Evolutionary conservation across 2,797 vertebrate species (phyloP).

Genomic region (Myotis vivesi): DNA sequence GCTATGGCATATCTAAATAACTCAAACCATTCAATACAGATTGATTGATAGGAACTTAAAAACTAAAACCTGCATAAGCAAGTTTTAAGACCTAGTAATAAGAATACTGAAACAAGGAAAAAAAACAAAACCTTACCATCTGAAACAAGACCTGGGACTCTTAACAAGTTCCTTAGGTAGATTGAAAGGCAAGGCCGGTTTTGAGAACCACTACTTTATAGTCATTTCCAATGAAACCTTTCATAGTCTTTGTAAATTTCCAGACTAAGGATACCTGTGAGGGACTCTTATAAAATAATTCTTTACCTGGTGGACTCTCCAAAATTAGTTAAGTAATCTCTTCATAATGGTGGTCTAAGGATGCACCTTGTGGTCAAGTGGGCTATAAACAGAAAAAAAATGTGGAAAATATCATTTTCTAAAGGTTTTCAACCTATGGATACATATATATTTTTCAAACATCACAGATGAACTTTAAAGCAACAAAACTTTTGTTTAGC

Average conservation of each 20-base stretch:
- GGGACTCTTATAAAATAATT: not conserved
- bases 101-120: not conserved
- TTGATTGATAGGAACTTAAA: not conserved
- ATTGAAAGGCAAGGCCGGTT: slow-evolving; percentile 6
- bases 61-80: not conserved
- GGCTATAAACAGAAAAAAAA: not conserved
- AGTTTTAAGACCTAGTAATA: not conserved
- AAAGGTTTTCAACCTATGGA: not conserved
- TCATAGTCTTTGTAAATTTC: slow-evolving; percentile 33
- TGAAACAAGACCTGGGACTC: not conserved
- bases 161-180: slow-evolving; percentile 4
- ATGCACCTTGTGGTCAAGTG: not conserved
- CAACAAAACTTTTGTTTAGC: not conserved
- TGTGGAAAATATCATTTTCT: not conserved
- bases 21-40: not conserved
- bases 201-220: slow-evolving; percentile 19
- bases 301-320: not conserved
- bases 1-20: not conserved
- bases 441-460: not conserved
- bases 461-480: not conserved
- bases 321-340: not conserved
- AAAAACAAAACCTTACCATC: not conserved
- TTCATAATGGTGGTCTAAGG: not conserved
- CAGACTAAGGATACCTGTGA: not conserved
- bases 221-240: not conserved